phyloP scores from a whole-genome alignment of 92 coral and sea anemone species.

The Desmophyllum pertusum region DNA sequence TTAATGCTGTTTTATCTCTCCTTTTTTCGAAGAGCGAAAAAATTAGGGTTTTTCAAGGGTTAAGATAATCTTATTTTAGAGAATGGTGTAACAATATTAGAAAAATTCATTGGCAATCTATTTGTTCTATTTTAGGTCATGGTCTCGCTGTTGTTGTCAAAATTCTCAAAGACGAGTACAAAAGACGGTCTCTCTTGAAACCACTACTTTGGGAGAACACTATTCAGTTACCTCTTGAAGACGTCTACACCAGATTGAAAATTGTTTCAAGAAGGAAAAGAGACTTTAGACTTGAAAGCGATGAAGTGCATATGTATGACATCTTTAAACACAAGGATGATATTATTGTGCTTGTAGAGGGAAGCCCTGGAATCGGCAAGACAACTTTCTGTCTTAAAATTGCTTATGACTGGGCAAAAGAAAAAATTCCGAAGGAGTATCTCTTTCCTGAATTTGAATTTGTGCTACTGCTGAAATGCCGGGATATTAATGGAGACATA shows the following conservation, averaged over 20 bases:
- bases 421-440: not conserved
- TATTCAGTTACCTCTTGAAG: not conserved
- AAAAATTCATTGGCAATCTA: not conserved
- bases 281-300: not conserved
- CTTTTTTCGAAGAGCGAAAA: not conserved
- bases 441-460: not conserved
- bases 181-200: not conserved
- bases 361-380: constrained; percentile 7
- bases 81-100: not conserved
- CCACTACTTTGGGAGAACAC: not conserved
- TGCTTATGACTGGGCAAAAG: not conserved
- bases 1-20: no score
- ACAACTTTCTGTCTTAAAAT: not conserved
- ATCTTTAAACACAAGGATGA: not conserved
- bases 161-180: not conserved
- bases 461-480: not conserved
- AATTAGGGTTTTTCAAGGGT: not conserved
- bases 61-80: not conserved
- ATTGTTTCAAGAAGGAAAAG: not conserved
- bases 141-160: not conserved
- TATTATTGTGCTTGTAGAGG: not conserved
- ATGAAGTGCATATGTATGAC: not conserved
- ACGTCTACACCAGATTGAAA: not conserved
- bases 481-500: constrained; percentile 2
- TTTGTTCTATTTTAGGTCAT: not conserved